phyloP scores from a whole-genome alignment of 2,888 invertebrate species.

The Tuta absoluta region DNA sequence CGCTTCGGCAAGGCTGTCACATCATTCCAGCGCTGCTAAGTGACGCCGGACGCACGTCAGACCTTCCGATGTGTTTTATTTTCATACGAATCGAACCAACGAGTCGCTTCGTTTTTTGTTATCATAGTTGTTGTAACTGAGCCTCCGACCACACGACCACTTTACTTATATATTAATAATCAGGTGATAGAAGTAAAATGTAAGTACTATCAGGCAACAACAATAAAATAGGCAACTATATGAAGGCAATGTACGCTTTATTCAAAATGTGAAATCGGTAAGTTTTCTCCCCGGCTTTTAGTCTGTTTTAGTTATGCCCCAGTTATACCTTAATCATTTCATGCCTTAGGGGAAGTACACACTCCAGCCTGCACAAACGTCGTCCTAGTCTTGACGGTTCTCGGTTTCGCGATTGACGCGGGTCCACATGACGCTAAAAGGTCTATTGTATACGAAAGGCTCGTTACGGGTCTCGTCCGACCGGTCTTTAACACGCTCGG shows the following conservation, averaged over 20 bases:
- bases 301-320: slow-evolving; percentile 27
- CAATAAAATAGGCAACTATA: not conserved
- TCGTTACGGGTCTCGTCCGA: slow-evolving; percentile 71
- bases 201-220: too few species aligned
- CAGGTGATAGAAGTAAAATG: not conserved
- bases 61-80: slow-evolving; percentile 74
- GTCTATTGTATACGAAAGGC: slow-evolving; percentile 80
- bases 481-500: slow-evolving; percentile 78
- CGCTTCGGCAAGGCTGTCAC: slow-evolving; percentile 79
- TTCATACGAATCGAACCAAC: slow-evolving; percentile 74
- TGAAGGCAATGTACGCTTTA: not conserved
- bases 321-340: slow-evolving; percentile 33
- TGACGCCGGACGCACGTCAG: slow-evolving; percentile 81
- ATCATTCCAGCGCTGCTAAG: slow-evolving; percentile 81
- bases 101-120: slow-evolving; percentile 71
- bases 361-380: slow-evolving; percentile 52
- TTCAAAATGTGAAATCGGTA: not conserved
- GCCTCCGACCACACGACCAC: slow-evolving; percentile 52
- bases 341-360: slow-evolving; percentile 50
- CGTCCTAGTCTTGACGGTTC: slow-evolving; percentile 44
- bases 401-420: slow-evolving; percentile 68
- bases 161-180: slow-evolving; percentile 50
- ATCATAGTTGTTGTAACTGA: slow-evolving; percentile 67
- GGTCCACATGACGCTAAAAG: slow-evolving; percentile 78
- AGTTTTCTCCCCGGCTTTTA: slow-evolving; percentile 12